Evolutionary conservation across 1,140 invertebrate genomes (phyloP).

Genomic region (Rhizoglyphus robini): DNA sequence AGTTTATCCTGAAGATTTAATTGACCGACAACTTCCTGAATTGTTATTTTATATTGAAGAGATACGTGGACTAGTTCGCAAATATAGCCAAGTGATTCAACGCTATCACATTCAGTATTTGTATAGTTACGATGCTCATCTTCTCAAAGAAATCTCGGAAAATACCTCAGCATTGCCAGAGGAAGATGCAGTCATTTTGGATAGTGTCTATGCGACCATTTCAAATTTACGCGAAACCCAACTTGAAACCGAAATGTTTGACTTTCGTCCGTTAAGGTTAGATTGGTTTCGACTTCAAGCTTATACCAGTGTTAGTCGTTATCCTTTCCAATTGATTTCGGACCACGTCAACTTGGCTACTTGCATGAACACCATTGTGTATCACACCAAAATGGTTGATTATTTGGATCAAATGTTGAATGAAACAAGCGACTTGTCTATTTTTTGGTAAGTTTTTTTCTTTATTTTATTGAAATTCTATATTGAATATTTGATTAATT

Average conservation of each 20-base stretch:
- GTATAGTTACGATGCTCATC: slow-evolving; percentile 83
- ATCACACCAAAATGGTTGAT: slow-evolving; percentile 97
- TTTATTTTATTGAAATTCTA: neutral
- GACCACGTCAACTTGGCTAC: slow-evolving; percentile 74
- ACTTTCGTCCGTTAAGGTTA: slow-evolving; percentile 80
- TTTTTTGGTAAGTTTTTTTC: slow-evolving; percentile 56
- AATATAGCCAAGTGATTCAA: slow-evolving; percentile 93
- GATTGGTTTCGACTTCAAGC: slow-evolving; percentile 95
- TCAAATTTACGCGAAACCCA: slow-evolving; percentile 55
- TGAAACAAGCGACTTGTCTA: slow-evolving; percentile 89
- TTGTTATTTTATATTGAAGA: slow-evolving; percentile 97
- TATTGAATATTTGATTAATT: slow-evolving; percentile 11
- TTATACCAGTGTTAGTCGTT: slow-evolving; percentile 73
- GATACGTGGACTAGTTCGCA: slow-evolving; percentile 73
- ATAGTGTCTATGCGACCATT: slow-evolving; percentile 79
- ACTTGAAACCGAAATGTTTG: slow-evolving; percentile 87
- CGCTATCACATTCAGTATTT: slow-evolving; percentile 95
- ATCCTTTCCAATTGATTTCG: slow-evolving; percentile 55
- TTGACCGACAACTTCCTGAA: slow-evolving; percentile 88
- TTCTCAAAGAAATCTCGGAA: slow-evolving; percentile 70
- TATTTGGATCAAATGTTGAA: slow-evolving; percentile 91
- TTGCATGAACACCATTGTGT: slow-evolving; percentile 86
- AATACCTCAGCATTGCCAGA: slow-evolving; percentile 48
- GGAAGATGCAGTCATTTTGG: slow-evolving; percentile 85
- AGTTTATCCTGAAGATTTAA: slow-evolving; percentile 58